Conservation (phyloP, 2,113 vertebrate species). For the Capra hircus region DNA sequence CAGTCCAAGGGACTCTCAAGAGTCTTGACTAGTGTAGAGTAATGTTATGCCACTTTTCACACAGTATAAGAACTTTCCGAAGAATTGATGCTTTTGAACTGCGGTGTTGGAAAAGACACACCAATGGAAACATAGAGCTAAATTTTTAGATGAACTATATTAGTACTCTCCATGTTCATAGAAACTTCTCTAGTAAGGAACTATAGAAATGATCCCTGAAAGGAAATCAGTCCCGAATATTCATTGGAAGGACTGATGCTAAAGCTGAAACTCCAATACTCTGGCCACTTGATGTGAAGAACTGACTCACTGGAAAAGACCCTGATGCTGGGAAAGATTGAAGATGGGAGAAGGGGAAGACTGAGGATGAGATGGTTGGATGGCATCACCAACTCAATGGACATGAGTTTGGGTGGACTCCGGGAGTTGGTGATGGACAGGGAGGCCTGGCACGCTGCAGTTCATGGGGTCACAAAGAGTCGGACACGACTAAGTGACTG, state of each 20-base stretch:
- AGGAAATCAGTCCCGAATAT: background rate
- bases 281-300: background rate
- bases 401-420: background rate
- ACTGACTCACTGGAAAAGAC: background rate
- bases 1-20: background rate
- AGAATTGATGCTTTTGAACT: too few species aligned
- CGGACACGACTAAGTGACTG: accelerated
- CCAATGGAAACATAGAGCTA: background rate
- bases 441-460: background rate
- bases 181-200: background rate
- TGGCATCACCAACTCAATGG: background rate
- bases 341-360: background rate
- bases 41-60: background rate
- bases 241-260: background rate
- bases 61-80: background rate
- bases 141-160: background rate
- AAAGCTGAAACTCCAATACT: background rate
- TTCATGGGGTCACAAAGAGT: background rate
- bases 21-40: background rate
- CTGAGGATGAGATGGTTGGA: background rate
- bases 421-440: background rate
- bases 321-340: background rate
- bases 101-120: too few species aligned
- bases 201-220: background rate
- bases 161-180: background rate